Evolutionary conservation across 2,888 invertebrate genomes (phyloP), one percentile per base, ranked within the genome.

Genomic region (Scrobipalpa atriplicella): DNA sequence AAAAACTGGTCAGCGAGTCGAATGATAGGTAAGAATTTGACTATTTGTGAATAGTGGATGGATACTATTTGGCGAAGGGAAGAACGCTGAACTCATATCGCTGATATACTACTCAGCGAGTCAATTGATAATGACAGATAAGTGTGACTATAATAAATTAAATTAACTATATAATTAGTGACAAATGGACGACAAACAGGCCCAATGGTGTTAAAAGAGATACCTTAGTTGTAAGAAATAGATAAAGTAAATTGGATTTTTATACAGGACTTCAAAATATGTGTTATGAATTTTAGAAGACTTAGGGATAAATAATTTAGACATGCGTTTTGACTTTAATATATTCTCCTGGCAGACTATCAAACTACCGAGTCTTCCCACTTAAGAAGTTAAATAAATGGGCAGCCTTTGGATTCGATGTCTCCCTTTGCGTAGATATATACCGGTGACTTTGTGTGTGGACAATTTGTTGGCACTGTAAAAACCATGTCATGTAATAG

Each of bases 1-100:
- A n/a, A n/a, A n/a, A n/a, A n/a, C n/a, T n/a, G n/a, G n/a, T 41
- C 41, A 97, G 95, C 65, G 99, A 99, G 93, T 99, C 99, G 16
- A 39, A 58, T 11, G 62, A n/a, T n/a, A n/a, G n/a, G n/a, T n/a
- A n/a, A n/a, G n/a, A n/a, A n/a, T n/a, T n/a, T n/a, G n/a, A n/a
- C n/a, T n/a, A n/a, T n/a, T n/a, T n/a, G n/a, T n/a, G n/a, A n/a
- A n/a, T n/a, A n/a, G n/a, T n/a, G n/a, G n/a, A n/a, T n/a, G n/a
- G n/a, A n/a, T n/a, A n/a, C n/a, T n/a, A n/a, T n/a, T n/a, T n/a
- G n/a, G n/a, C n/a, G n/a, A n/a, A n/a, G n/a, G n/a, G n/a, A n/a
- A n/a, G 29, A 29, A 5, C 5, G 5, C 29, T 29, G 5, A 29
- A 29, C 29, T 29, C 11, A 9, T 41, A 41, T 13, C 9, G n/a